Percentiles rank a stretch among this genome's conserved stretches.
Conservation (phyloP, 1,140 invertebrate genomes). For the Meloidogyne exigua region DNA sequence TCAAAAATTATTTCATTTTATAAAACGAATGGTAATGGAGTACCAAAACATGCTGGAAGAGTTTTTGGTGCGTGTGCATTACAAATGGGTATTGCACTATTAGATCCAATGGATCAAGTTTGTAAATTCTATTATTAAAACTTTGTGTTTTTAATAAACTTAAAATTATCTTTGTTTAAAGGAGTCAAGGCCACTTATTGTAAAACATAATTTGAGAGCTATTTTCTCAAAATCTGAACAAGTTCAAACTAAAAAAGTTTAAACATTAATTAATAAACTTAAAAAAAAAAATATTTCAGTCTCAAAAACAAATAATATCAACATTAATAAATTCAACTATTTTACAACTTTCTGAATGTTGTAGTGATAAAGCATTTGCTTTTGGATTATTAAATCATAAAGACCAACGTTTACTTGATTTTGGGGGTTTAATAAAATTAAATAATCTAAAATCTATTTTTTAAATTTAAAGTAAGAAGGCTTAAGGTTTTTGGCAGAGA, state of each 20-base stretch:
- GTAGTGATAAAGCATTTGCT: conserved; percentile 22
- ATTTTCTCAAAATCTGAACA: conserved; percentile 6
- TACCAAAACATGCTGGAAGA: conserved; percentile 15
- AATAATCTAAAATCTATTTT: background rate
- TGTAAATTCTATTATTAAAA: too few relatives aligned
- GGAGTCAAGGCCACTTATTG: conserved; percentile 23
- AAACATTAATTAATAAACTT: background rate
- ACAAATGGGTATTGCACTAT: conserved; percentile 13
- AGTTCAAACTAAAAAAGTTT: background rate
- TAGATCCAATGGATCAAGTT: conserved; percentile 20
- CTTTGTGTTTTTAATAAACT: background rate
- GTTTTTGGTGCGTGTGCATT: conserved; percentile 12
- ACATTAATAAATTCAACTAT: background rate
- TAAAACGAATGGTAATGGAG: background rate
- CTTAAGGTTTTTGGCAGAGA: background rate
- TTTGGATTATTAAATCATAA: conserved; percentile 24
- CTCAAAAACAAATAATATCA: background rate
- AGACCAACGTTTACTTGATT: conserved; percentile 20
- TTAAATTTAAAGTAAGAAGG: background rate
- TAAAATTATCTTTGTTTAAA: background rate
- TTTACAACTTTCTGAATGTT: conserved; percentile 3
- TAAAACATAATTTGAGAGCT: conserved; percentile 3
- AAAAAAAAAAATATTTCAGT: background rate
- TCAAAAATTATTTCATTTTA: background rate
- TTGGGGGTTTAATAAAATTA: conserved; percentile 18